These are phyloP conservation scores for Rhysida immarginata DNA, from an alignment of 1,140 invertebrate species.

Conservation along the genomic window DNA sequence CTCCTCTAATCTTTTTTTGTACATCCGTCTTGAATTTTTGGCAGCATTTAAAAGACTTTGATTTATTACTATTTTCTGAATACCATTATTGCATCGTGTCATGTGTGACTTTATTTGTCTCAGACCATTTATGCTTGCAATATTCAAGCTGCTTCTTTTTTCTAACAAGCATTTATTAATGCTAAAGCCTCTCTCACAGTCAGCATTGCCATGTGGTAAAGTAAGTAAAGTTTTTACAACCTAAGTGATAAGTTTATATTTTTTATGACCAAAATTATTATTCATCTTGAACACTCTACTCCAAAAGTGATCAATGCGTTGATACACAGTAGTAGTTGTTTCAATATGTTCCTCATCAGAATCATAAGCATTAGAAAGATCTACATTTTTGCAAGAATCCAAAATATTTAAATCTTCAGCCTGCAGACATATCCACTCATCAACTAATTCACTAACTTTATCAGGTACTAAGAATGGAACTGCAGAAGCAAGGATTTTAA, in stretches of 20 bases:
- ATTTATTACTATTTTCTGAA: too few species aligned
- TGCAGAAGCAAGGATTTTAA: too few species aligned
- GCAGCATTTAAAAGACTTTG: too few species aligned
- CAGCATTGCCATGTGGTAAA: constrained; percentile 2
- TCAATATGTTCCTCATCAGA: neutral
- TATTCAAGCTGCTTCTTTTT: neutral
- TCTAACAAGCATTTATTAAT: neutral
- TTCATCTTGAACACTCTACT: neutral
- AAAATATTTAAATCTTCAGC: neutral
- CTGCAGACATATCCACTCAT: neutral
- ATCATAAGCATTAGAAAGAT: neutral
- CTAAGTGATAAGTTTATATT: neutral
- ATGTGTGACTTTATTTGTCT: too few species aligned
- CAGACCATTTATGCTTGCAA: neutral
- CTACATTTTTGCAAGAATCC: neutral
- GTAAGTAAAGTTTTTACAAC: neutral
- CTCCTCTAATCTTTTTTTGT: too few species aligned
- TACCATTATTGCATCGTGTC: too few species aligned
- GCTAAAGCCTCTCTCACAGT: neutral
- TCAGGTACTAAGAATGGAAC: neutral
- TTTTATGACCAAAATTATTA: neutral
- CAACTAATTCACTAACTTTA: neutral
- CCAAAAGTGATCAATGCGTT: constrained; percentile 1
- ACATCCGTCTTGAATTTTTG: too few species aligned
- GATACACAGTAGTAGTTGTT: neutral